Evolutionary conservation across 2,888 invertebrate genomes (phyloP).

Genomic region (Branchinecta sandiegonensis): DNA sequence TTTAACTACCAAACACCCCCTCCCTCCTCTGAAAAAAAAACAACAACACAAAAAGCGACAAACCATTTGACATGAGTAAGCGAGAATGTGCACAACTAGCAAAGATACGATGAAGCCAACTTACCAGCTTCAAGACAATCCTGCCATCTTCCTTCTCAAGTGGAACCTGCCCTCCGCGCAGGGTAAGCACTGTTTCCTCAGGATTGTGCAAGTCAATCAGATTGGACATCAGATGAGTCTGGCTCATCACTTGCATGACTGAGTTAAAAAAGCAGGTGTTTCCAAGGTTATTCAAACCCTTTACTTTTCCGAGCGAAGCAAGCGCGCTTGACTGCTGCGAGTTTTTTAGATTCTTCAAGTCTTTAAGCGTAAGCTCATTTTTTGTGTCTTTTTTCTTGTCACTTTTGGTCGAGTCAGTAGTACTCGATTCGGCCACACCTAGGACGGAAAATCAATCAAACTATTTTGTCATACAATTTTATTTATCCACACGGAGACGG

Average conservation of each 20-base stretch:
- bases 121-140: neutral
- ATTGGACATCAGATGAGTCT: slow-evolving; percentile 33
- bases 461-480: too few species aligned
- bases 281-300: slow-evolving; percentile 73
- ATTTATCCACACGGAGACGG: too few species aligned
- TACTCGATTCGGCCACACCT: too few species aligned
- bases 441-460: too few species aligned
- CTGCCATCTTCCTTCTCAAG: neutral
- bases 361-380: neutral
- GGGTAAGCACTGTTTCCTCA: slow-evolving; percentile 25
- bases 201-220: slow-evolving; percentile 27
- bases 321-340: slow-evolving; percentile 24
- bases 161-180: slow-evolving; percentile 16
- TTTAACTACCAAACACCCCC: too few species aligned
- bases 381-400: neutral
- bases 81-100: too few species aligned
- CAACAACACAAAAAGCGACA: too few species aligned
- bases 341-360: slow-evolving; percentile 24
- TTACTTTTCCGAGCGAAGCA: slow-evolving; percentile 26
- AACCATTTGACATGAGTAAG: too few species aligned
- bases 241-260: slow-evolving; percentile 79
- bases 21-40: too few species aligned
- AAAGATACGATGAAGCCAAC: too few species aligned
- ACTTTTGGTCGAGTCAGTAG: too few species aligned
- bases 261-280: slow-evolving; percentile 97